Base-by-base conservation (phyloP, 2,797 vertebrate genomes). In the Sebastes nivosus region DNA sequence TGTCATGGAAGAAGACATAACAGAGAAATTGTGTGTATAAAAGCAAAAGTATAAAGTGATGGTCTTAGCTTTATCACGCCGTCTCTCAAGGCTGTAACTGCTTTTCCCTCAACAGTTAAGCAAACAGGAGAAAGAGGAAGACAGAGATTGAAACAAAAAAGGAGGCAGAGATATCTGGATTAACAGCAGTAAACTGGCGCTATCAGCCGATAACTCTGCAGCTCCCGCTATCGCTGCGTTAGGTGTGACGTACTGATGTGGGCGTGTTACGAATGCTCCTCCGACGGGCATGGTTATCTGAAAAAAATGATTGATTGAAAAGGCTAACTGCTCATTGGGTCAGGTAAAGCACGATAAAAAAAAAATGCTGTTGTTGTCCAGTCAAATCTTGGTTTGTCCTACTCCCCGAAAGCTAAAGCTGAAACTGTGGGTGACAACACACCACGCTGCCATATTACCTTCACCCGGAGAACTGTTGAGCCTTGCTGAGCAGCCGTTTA, bases 401-500 rank as follows among this genome's bases (percentile, higher is more conserved):
- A 34, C 38, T 65, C 54, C 29, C 52, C 32, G 30, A 7, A 18
- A 61, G 77, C 69, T 67, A 57, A 60, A 76, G 20, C 13, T 55
- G 24, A 82, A 67, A 55, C 71, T 46, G 27, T 75, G 38, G 73
- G 66, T 77, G 74, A 88, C 58, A 77, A 67, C 52, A 27, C 69
- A 63, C 50, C 72, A 79, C 38, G 27, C 54, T 69, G 75, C 72
- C 83, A 79, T 72, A 76, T 80, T 86, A 52, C 66, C 74, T n/a
- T 84, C 75, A 81, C 66, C 79, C 13, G 2, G 29, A 68, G 77
- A 75, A 81, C 80, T 75, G 83, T 77, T 86, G 81, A 83, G 84
- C 80, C 64, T 80, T 65, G 61, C 79, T 69, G 83, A 90, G 75
- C 88, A 88, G 81, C 84, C 75, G 38, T 93, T 95, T 94, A 94